A percentile compares a stretch with the other conserved stretches of the same genome.
Evolutionary conservation across 2,113 vertebrate species (phyloP).

Genomic region (Solea solea): DNA sequence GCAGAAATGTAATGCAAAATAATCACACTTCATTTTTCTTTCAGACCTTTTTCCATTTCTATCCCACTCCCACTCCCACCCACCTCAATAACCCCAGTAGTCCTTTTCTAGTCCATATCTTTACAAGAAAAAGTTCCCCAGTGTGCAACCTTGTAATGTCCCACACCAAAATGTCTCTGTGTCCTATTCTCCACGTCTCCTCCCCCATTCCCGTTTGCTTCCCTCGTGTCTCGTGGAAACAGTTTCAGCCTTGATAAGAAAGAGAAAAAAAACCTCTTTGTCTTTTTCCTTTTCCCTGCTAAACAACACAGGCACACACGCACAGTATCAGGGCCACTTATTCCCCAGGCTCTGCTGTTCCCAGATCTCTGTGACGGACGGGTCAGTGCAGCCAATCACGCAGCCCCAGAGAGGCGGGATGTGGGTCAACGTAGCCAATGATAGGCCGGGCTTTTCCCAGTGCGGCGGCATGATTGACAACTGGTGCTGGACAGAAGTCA

Average conservation of each 20-base stretch:
- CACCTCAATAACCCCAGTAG: conserved; percentile 18
- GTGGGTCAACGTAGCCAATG: conserved; percentile 65
- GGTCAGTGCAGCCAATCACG: conserved; percentile 80
- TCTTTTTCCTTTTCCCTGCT: conserved; percentile 59
- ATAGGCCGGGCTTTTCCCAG: conserved; percentile 35
- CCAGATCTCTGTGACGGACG: conserved; percentile 66
- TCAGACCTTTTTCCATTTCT: no score
- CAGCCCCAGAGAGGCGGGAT: conserved; percentile 71
- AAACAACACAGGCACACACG: conserved; percentile 64
- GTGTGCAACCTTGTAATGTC: no score
- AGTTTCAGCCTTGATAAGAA: conserved; percentile 47
- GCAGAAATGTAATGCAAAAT: no score
- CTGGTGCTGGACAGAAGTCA: conserved; percentile 76
- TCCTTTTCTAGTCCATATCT: conserved; percentile 1
- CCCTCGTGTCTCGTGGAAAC: conserved; percentile 39
- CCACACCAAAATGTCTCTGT: no score
- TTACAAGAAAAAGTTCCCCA: no score
- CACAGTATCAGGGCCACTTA: conserved; percentile 75
- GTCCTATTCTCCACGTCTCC: not conserved
- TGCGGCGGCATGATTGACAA: conserved; percentile 72
- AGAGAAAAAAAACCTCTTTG: conserved; percentile 56
- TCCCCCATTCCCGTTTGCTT: conserved; percentile 4
- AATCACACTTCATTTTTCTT: no score
- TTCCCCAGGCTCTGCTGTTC: conserved; percentile 77
- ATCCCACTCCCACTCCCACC: not conserved